Base-by-base conservation (phyloP, 2,888 invertebrate species). In the Synanthedon vespiformis region DNA sequence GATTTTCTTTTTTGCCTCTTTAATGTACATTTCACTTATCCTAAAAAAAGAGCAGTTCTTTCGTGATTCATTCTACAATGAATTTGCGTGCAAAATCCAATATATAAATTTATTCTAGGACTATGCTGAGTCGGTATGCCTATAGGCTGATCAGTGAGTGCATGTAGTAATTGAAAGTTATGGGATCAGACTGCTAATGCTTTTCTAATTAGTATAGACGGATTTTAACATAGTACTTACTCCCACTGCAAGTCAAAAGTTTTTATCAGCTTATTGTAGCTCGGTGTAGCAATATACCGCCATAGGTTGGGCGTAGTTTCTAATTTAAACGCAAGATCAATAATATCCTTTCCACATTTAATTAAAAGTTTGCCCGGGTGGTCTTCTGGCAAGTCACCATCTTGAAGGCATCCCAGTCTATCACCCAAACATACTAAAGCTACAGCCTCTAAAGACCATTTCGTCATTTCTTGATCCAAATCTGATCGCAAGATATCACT, bases 381-480 rank as follows among this genome's bases (percentile, higher is more conserved):
- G 47, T 80, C 75, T 1, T 70, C 66, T 0, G 61, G 41, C 27
- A 79, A 44, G 40, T 74, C 61, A 10, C 10, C 34, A 41, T 82
- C 79, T 16, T 63, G 53, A 2, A 86, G 60, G 55, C 80, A 79
- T 18, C 83, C 83, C 0, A 87, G 57, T 52, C 82, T 68, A 0
- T 77, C 64, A 1, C 85, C 87, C 48, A 87, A 62, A 3, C 70
- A 77, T 1, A 87, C 77, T 47, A 77, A 59, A 0, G 73, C 79
- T 5, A 84, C 62, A 0, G 89, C 90, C 74, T 92, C 92, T 52
- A 92, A 68, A 1, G 90, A 87, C 90, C 91, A 92, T 67, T 89
- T 90, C 40, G 87, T 87, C 16, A 91, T 68, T 72, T 91, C 90
- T 14, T 80, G 70, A 40, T 76, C 67, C 51, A 92, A 89, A 61